Percentiles rank a stretch among this genome's conserved stretches.
Evolutionary conservation across 2,113 vertebrate species (phyloP).

Genomic region (Mus pahari): DNA sequence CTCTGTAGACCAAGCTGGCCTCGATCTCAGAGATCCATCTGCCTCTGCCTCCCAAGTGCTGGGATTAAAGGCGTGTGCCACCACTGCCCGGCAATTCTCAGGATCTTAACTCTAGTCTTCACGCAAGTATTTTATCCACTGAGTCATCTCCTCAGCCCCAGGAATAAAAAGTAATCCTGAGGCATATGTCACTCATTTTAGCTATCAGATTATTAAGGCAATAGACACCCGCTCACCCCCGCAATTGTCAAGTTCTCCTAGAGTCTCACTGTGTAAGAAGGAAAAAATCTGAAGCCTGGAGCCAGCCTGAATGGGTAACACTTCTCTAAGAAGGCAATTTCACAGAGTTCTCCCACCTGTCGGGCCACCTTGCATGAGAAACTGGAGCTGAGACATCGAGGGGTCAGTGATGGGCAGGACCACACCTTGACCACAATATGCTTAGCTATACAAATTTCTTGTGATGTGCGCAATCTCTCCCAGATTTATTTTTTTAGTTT

Average conservation of each 20-base stretch:
- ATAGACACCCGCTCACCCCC: rapidly evolving
- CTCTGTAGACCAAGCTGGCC: too few species aligned
- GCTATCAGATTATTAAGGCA: neutral
- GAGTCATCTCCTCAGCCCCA: neutral
- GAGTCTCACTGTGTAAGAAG: neutral
- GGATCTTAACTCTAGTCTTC: neutral
- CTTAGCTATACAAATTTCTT: neutral
- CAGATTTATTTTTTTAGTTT: neutral
- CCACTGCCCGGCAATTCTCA: too few species aligned
- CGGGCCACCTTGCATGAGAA: neutral
- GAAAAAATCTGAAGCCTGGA: neutral
- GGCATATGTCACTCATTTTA: too few species aligned
- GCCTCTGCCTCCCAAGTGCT: too few species aligned
- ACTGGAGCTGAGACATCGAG: neutral
- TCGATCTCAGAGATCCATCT: too few species aligned
- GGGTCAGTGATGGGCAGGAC: neutral
- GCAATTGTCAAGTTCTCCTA: neutral
- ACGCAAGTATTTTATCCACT: neutral
- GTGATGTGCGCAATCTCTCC: neutral
- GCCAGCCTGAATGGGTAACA: neutral
- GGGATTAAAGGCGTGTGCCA: too few species aligned
- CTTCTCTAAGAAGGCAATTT: neutral
- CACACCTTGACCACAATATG: neutral
- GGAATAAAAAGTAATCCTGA: neutral
- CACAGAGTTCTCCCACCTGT: neutral